These are phyloP conservation scores for Schizaphis graminum DNA, from an alignment of 2,888 invertebrate genomes.

Conservation along the genomic window DNA sequence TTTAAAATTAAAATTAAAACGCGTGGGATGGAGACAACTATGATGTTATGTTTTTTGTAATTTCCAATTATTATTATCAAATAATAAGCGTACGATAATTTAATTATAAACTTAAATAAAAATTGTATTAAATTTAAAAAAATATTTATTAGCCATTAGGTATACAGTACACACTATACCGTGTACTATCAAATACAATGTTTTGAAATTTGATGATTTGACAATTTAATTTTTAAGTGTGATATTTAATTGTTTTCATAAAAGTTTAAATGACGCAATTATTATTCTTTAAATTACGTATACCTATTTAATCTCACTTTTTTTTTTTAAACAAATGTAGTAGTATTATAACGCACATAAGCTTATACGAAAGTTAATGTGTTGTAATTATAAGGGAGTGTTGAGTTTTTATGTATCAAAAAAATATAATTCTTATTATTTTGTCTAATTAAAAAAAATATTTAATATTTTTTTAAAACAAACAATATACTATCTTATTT, in stretches of 20 bases:
- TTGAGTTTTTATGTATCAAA: background rate
- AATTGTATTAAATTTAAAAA: background rate
- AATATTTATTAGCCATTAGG: background rate
- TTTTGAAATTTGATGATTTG: background rate
- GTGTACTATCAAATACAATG: background rate
- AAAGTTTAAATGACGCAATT: background rate
- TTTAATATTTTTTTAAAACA: background rate
- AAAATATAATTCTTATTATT: background rate
- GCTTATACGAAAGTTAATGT: background rate
- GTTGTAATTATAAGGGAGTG: background rate
- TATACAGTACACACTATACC: background rate
- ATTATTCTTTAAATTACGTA: background rate
- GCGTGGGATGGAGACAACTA: background rate
- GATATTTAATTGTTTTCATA: background rate
- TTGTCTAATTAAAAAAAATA: background rate
- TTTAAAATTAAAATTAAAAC: background rate
- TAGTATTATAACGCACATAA: background rate
- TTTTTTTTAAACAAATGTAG: background rate
- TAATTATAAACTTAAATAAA: background rate
- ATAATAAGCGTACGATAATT: background rate
- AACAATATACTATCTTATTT: background rate
- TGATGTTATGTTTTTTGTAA: background rate
- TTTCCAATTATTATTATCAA: background rate
- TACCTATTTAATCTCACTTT: background rate
- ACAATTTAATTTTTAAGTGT: background rate